Base-by-base conservation (phyloP, 2,797 vertebrate species). In the Rachycentron canadum region DNA sequence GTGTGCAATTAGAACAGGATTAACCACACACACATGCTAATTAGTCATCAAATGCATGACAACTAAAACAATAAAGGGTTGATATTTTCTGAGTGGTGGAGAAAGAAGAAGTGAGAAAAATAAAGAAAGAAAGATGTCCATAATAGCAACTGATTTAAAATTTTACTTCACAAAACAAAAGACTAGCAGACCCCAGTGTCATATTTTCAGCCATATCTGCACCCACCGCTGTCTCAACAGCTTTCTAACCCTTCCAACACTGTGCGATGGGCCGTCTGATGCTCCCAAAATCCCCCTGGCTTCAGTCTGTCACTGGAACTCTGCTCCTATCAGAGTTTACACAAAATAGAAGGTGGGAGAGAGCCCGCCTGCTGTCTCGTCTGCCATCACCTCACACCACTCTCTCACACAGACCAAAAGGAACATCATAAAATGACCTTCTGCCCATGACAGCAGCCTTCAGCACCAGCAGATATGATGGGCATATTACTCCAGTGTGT, bases 391-490 rank as follows among this genome's bases (percentile, higher is more conserved):
- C 78, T 79, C 73, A 66, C 74, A 41, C 14, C 11, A 30, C 81
- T 58, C 69, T 78, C 70, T 82, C 68, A 49, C 61, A 58, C 66
- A 53, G 43, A 70, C 50, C 68, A 59, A 59, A 83, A 79, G 43
- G 14, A 57, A 70, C 64, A 68, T 82, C 81, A 79, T 81, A 80
- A 86, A 90, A 85, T 86, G 81, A 90, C 88, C 86, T 84, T 86
- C 84, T 86, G 81, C 34, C 59, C 66, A 55, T 91, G 91, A 92
- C 91, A 91, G 90, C 84, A 85, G 86, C 87, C 84, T 79, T 94
- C 92, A 93, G 77, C 93, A 86, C 88, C 73, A 77, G 85, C 82
- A 87, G 89, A 93, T 90, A 90, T 76, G 77, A 89, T n/a, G 62
- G 60, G 32, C 68, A 59, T 85, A 85, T 90, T 89, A 88, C 63